Base-by-base conservation (phyloP, 1,140 invertebrate species). In the Euwallacea fornicatus region DNA sequence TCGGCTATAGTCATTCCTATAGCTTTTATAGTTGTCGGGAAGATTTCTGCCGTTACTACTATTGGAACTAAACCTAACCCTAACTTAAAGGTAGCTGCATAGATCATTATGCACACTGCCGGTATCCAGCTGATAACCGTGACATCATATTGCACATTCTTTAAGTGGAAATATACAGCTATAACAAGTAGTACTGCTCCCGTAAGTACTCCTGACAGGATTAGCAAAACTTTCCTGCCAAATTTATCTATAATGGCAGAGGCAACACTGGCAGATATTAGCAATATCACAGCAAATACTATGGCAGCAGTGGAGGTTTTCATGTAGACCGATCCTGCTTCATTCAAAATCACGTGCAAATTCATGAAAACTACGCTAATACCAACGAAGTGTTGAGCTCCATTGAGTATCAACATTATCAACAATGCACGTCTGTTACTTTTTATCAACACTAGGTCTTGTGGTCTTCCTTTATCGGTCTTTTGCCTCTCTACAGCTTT, bases 21-120 rank as follows among this genome's bases (percentile, higher is more conserved):
- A 6, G 79, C 86, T 76, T 88, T 85, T 2, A 87, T 87, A 75
- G 85, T 85, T 2, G 84, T 83, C 10, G 89, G 86, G 66, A 90
- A 89, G 41, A 90, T 82, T 81, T 91, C 88, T 13, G 82, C 85
- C 76, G 90, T 87, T 73, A 92, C 83, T 7, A 92, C 84, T 84
- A 90, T 91, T 0, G 91, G 90, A 47, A 93, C 88, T 6, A 91
- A 66, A 41, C 77, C 77, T 7, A 78, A 46, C 3, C 77, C 77
- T n/a, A 65, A 56, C 68, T 76, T 77, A 55, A 76, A 78, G 16
- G 68, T 72, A 11, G 55, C 56, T 8, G 77, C 76, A 56, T 76
- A 78, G n/a, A 71, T 16, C 72, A 78, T 74, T 7, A 77, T 71
- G 11, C 76, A 60, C 9, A 66, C 74, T 59, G 76, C 50, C 7